These are phyloP conservation scores for Zapornia atra DNA, from an alignment of 2,113 vertebrate genomes.

Conservation along the genomic window DNA sequence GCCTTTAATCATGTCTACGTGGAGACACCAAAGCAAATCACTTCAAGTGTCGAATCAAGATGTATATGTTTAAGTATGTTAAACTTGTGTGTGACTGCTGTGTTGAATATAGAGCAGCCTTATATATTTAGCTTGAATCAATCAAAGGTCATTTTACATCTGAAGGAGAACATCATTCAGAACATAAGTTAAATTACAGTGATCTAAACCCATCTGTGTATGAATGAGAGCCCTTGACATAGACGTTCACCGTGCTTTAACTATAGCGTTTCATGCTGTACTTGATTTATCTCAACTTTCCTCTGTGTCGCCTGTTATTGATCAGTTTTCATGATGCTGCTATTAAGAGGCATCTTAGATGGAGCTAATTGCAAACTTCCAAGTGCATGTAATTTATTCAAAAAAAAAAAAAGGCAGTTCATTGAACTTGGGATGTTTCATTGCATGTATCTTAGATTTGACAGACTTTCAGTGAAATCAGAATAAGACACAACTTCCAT, in stretches of 20 bases:
- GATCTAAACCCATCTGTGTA: neutral
- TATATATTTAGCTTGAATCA: neutral
- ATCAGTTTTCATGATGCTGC: neutral
- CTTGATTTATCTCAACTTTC: neutral
- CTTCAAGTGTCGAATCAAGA: neutral
- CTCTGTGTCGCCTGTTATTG: neutral
- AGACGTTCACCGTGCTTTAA: neutral
- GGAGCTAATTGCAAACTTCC: neutral
- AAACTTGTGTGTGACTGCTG: conserved; percentile 1
- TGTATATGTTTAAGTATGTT: conserved; percentile 13
- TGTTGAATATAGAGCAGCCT: neutral
- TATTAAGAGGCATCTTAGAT: neutral
- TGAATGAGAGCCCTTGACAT: neutral
- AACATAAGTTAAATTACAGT: neutral
- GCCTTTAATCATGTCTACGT: conserved; percentile 17
- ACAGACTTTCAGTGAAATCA: neutral
- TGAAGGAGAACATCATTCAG: neutral
- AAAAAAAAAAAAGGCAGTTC: neutral
- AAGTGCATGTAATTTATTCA: neutral
- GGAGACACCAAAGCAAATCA: conserved; percentile 9
- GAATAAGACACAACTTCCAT: neutral
- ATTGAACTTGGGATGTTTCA: neutral
- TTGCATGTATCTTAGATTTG: neutral
- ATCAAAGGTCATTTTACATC: conserved; percentile 18
- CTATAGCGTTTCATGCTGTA: neutral